phyloP scores from a whole-genome alignment of 30 jellyfish, hydroid and myxozoan species.

The Aurelia sp. region DNA sequence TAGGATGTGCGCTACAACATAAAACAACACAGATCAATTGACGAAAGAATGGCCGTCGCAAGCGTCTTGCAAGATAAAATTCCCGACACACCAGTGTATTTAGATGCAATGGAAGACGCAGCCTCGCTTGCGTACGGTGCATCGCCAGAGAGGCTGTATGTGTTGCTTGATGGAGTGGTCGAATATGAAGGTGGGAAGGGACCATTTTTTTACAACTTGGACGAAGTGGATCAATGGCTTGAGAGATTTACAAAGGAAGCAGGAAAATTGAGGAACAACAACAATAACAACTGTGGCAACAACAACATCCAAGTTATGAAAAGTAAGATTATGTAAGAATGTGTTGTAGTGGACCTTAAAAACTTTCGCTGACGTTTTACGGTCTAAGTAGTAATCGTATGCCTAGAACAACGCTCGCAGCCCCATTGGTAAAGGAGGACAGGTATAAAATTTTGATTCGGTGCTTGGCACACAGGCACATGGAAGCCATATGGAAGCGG shows the following conservation, averaged over 20 bases:
- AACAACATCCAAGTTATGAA: not conserved
- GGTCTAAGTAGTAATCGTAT: too few relatives aligned
- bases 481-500: too few relatives aligned
- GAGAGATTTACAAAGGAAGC: not conserved
- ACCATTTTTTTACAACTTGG: slow-evolving; percentile 62
- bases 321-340: too few relatives aligned
- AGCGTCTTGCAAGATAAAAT: not conserved
- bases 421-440: too few relatives aligned
- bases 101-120: slow-evolving; percentile 51
- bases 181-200: slow-evolving; percentile 80
- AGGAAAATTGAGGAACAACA: not conserved
- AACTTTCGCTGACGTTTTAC: too few relatives aligned
- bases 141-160: slow-evolving; percentile 77
- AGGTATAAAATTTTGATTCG: too few relatives aligned
- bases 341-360: too few relatives aligned
- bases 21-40: slow-evolving; percentile 48
- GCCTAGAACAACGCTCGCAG: too few relatives aligned
- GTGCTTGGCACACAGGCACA: too few relatives aligned
- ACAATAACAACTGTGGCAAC: slow-evolving; percentile 12
- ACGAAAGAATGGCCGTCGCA: slow-evolving; percentile 73
- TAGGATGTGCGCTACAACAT: slow-evolving; percentile 31
- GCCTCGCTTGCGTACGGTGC: slow-evolving; percentile 77
- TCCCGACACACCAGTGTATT: slow-evolving; percentile 55
- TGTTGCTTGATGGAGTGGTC: slow-evolving; percentile 64
- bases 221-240: slow-evolving; percentile 70